Evolutionary conservation across 2,888 invertebrate genomes (phyloP), one percentile per base, ranked within the genome.

Genomic region (Trilocha varians): DNA sequence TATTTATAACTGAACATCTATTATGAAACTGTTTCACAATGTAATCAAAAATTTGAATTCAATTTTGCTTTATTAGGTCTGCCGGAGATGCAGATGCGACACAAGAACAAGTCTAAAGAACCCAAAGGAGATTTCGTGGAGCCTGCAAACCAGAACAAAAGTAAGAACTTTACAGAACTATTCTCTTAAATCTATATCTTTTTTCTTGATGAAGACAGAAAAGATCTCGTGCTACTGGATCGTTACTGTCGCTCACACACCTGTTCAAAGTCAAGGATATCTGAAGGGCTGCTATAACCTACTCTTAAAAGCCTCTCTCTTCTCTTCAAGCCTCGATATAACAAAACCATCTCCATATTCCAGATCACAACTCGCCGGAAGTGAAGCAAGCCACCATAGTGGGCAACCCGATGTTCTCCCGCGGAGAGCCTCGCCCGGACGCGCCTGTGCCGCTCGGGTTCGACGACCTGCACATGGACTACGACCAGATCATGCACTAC

Each of bases 401-500:
- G 42, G 95, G 94, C 49, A 95, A 95, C 83, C 95, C 95, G 42
- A 95, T 95, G 94, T 95, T 91, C 80, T 93, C 93, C 65, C 88
- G 68, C 86, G 70, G 55, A 63, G 49, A 79, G 70, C 74, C 48
- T 58, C 70, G 51, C 75, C 41, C 49, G 52, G 76, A 78, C 52
- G 86, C 82, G 47, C n/a, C n/a, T n/a, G 89, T 91, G 58, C 78
- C 90, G 53, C 88, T 92, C 46, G 91, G 90, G 39, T 85, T 95
- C 57, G 94, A 95, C 77, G 94, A 95, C 76, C 88, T 95, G 52
- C 94, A 94, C 70, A 95, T 98, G 96, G 96, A 97, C 85, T 98
- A 98, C 85, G 96, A 97, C 77, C 96, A 97, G 88, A 94, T 98
- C 79, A 95, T 97, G 95, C 94, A 97, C 77, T 97, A 98, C 86